Evolutionary conservation across 2,113 vertebrate genomes (phyloP).

Genomic region (Tachysurus fulvidraco): DNA sequence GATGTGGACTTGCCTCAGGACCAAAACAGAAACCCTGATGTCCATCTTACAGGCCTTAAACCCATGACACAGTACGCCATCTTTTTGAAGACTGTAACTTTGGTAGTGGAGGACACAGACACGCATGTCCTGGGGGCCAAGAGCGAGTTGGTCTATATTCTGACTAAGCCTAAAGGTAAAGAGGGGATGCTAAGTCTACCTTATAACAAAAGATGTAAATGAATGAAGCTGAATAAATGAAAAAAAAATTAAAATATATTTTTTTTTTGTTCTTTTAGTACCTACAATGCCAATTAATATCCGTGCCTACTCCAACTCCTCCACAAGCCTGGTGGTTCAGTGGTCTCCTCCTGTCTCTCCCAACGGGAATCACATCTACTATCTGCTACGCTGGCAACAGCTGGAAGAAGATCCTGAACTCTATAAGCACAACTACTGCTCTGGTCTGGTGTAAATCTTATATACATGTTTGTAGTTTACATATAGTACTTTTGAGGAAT

Average conservation of each 20-base stretch:
- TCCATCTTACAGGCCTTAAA: slow-evolving; percentile 83
- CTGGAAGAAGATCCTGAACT: slow-evolving; percentile 91
- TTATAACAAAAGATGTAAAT: too few relatives aligned
- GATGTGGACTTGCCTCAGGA: slow-evolving; percentile 89
- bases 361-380: slow-evolving; percentile 93
- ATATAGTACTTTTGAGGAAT: neutral
- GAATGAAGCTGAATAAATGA: too few relatives aligned
- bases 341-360: slow-evolving; percentile 91
- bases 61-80: slow-evolving; percentile 96
- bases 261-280: slow-evolving; percentile 66
- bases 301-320: slow-evolving; percentile 90
- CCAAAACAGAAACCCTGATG: slow-evolving; percentile 84
- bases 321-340: slow-evolving; percentile 88
- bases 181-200: neutral
- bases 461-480: neutral
- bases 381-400: slow-evolving; percentile 94
- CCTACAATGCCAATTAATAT: slow-evolving; percentile 93
- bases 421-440: slow-evolving; percentile 96
- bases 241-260: neutral
- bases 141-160: slow-evolving; percentile 93
- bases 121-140: slow-evolving; percentile 85
- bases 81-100: slow-evolving; percentile 92
- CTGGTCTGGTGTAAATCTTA: slow-evolving; percentile 70
- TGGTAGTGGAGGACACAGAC: slow-evolving; percentile 85
- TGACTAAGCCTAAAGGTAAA: slow-evolving; percentile 91